A percentile compares a stretch with the other conserved stretches of the same genome.
phyloP scores from a whole-genome alignment of 2,888 invertebrate genomes.

The Myathropa florea region DNA sequence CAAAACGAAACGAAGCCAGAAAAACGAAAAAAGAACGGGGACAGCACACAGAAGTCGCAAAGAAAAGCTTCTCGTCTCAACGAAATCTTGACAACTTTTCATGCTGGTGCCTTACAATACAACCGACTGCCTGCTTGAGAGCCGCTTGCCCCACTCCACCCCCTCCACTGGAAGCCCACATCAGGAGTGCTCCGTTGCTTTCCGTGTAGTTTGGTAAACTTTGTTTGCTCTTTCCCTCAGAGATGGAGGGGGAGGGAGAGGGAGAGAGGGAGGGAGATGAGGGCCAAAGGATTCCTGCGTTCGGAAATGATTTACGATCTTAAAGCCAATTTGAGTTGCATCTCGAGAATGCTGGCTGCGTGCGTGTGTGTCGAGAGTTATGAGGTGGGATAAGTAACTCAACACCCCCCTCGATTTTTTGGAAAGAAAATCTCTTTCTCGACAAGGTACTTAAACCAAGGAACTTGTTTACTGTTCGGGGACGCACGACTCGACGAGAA shows the following conservation, averaged over 20 bases:
- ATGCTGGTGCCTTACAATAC: constrained; percentile 56
- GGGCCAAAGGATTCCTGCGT: constrained; percentile 34
- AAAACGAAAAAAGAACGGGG: not conserved
- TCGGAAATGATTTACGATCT: constrained; percentile 56
- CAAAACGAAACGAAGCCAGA: not conserved
- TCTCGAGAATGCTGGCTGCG: constrained; percentile 7
- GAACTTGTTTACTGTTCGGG: constrained; percentile 27
- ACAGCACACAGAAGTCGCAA: constrained; percentile 3
- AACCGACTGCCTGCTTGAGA: not conserved
- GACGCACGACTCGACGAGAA: not conserved
- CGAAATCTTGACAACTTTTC: constrained; percentile 60
- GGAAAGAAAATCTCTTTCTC: not conserved
- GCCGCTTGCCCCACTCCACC: too few relatives aligned
- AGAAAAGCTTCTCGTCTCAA: constrained; percentile 35
- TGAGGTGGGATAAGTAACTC: constrained; percentile 25
- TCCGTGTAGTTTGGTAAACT: constrained; percentile 27
- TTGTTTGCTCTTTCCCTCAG: constrained; percentile 45
- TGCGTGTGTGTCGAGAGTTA: constrained; percentile 28
- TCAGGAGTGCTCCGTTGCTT: not conserved
- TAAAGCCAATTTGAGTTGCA: constrained; percentile 56
- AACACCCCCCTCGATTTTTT: not conserved
- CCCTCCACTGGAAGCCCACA: not conserved
- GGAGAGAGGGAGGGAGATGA: not conserved
- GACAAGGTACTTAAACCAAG: constrained; percentile 35
- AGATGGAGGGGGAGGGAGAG: not conserved